Evolutionary conservation across 2,797 vertebrate genomes (phyloP), one percentile per base, ranked within the genome.

Genomic region (Tympanoctomys barrerae): DNA sequence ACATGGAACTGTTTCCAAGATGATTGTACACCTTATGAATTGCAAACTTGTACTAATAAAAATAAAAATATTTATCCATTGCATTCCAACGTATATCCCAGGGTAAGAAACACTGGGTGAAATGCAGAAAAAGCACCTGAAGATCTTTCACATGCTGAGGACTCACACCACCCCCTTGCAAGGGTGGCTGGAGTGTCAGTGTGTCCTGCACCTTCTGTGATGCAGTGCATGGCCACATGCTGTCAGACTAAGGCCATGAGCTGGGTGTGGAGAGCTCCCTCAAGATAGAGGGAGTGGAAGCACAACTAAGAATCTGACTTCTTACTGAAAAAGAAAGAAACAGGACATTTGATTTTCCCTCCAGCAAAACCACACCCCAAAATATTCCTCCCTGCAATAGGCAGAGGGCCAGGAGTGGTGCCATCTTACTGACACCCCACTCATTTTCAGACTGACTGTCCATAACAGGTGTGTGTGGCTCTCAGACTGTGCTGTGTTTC

Each of bases 391-490:
- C 8, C 4, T 14, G 26, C 14, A 31, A 28, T 16, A 2, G 33
- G 33, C 70, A 92, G n/a, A 89, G 18, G 31, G 39, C 24, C n/a
- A 82, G 66, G 68, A 46, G 19, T 57, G 19, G 36, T 36, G 52
- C 18, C 52, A 33, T 77, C 75, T 81, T 70, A 62, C 52, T 68
- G 52, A 71, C 8, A 24, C 19, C 62, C 18, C 49, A 78, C 7
- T 0, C 5, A 7, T 75, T 64, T 66, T 26, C 46, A 14, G 11
- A 39, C 24, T 66, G 19, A 78, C 39, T 33, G 62, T 71, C 39
- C 9, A 0, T 46, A 46, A 28, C 4, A 46, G n/a, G 0, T 28
- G 5, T 80, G 31, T 5, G 6, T 21, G 22, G 16, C 42, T 46
- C 57, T 66, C n/a, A 88, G 10, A 46, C 24, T 52, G 8, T 1